Evolutionary conservation across 2,113 vertebrate genomes (phyloP).

Genomic region (Acrocephalus kingi): DNA sequence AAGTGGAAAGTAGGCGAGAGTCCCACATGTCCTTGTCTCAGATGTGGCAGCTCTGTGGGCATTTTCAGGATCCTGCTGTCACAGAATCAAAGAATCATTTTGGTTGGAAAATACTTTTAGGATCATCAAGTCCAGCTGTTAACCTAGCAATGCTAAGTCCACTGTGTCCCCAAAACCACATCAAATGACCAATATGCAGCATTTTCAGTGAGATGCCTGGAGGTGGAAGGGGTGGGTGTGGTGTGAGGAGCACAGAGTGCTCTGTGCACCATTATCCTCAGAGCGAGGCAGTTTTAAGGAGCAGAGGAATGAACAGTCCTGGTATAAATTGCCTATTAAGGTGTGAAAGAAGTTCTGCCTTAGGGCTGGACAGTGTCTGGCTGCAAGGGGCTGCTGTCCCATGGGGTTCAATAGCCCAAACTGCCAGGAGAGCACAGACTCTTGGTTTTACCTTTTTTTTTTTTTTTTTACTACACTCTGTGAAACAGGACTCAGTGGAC

Average conservation of each 20-base stretch:
- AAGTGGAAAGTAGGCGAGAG: background rate
- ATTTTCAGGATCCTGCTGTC: background rate
- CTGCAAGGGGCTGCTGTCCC: background rate
- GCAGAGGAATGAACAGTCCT: background rate
- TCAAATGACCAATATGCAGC: background rate
- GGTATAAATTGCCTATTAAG: background rate
- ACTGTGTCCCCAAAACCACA: accelerated
- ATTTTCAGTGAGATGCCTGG: background rate
- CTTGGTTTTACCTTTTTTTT: background rate
- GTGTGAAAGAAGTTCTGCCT: background rate
- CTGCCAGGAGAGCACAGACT: background rate
- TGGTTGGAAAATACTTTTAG: background rate
- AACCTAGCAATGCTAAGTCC: background rate
- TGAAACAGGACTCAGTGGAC: background rate
- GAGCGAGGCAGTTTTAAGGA: background rate
- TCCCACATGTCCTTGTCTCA: background rate
- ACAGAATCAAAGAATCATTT: background rate
- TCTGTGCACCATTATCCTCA: background rate
- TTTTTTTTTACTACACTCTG: background rate
- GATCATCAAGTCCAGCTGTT: background rate
- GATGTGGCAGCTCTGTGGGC: accelerated
- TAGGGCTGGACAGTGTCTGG: background rate
- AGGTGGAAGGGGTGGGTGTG: background rate
- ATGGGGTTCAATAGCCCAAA: background rate
- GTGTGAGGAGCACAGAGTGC: background rate